These are phyloP conservation scores for Synergus gifuensis DNA, from an alignment of 2,888 invertebrate species.

Conservation along the genomic window DNA sequence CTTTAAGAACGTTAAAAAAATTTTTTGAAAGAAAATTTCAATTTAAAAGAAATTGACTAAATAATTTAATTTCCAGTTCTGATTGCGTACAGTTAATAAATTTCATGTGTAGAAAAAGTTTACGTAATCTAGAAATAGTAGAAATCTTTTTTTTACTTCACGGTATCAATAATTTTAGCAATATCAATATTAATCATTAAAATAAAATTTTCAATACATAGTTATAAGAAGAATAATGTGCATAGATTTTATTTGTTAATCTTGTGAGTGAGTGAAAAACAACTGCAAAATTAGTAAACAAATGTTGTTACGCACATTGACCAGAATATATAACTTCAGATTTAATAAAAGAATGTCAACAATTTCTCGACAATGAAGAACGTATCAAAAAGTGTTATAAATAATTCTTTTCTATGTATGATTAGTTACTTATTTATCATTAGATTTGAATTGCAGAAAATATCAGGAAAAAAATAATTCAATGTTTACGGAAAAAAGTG, in stretches of 20 bases:
- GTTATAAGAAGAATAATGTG: neutral
- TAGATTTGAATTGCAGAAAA: neutral
- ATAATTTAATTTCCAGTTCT: slow-evolving; percentile 1
- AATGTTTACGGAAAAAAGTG: slow-evolving; percentile 8
- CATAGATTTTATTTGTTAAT: neutral
- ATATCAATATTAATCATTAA: too few species aligned
- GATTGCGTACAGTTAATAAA: neutral
- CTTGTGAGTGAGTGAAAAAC: neutral
- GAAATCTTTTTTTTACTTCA: neutral
- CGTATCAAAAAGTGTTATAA: neutral
- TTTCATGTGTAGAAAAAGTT: too few species aligned
- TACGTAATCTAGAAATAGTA: neutral
- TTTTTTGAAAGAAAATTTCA: neutral
- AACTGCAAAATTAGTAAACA: neutral
- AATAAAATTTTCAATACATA: too few species aligned
- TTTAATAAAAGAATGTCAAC: slow-evolving; percentile 6
- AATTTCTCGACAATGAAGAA: neutral
- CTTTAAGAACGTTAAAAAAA: neutral
- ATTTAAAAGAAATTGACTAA: neutral
- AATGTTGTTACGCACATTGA: neutral
- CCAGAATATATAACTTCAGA: neutral
- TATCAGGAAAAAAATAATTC: neutral
- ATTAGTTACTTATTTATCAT: too few species aligned
- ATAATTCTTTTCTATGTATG: too few species aligned
- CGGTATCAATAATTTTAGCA: too few species aligned